Conservation (phyloP, 2,888 invertebrate species). For the Heliconius cydno region DNA sequence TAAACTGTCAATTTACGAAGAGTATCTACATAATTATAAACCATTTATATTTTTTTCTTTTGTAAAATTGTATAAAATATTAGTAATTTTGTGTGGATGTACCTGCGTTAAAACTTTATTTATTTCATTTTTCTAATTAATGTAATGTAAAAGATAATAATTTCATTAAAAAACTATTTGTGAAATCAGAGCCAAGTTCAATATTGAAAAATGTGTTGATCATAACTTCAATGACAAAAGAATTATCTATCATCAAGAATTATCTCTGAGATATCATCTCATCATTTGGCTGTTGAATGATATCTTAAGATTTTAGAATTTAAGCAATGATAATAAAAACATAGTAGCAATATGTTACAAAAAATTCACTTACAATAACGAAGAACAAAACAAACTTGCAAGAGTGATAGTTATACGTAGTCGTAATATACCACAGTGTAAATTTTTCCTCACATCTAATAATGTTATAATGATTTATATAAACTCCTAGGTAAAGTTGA, state of each 20-base stretch:
- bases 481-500: conserved; percentile 7
- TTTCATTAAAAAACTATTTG: too few relatives aligned
- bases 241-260: too few relatives aligned
- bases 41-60: not conserved
- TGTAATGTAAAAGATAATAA: not conserved
- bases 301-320: too few relatives aligned
- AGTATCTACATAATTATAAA: not conserved
- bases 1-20: too few relatives aligned
- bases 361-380: not conserved
- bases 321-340: too few relatives aligned
- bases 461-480: conserved; percentile 11
- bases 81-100: not conserved
- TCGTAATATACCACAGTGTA: not conserved
- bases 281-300: too few relatives aligned
- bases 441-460: not conserved
- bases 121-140: not conserved
- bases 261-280: too few relatives aligned
- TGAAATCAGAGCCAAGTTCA: too few relatives aligned
- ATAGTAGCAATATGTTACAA: not conserved
- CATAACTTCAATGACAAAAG: too few relatives aligned
- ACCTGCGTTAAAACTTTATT: not conserved
- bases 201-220: too few relatives aligned
- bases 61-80: not conserved
- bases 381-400: not conserved
- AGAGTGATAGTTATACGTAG: not conserved